phyloP scores from a whole-genome alignment of 2,888 invertebrate species.

The Lacanobia wlatinum region DNA sequence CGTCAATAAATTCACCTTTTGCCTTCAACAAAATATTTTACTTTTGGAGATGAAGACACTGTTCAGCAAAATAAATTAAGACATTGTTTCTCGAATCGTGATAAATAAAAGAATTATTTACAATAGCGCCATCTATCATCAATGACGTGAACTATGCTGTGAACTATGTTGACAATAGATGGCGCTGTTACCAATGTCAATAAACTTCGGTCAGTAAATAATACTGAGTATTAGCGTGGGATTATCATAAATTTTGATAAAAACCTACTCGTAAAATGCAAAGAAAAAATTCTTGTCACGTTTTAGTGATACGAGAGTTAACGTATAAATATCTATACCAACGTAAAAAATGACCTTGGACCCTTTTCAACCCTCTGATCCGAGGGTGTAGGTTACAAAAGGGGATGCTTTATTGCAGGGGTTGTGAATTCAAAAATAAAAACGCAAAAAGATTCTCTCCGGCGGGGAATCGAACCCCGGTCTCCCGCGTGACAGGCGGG shows the following conservation, averaged over 20 bases:
- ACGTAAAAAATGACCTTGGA: not conserved
- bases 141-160: not conserved
- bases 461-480: slow-evolving; percentile 72
- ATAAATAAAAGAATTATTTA: not conserved
- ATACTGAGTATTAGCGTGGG: not conserved
- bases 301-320: not conserved
- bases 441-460: slow-evolving; percentile 61
- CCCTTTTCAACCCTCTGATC: slow-evolving; percentile 3
- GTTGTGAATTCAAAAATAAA: not conserved
- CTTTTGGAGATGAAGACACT: no score
- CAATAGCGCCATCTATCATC: slow-evolving; percentile 33
- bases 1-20: no score
- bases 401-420: not conserved
- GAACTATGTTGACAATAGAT: slow-evolving; percentile 4
- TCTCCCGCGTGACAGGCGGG: slow-evolving; percentile 91
- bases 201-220: not conserved
- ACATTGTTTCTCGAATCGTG: no score
- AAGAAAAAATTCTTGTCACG: slow-evolving; percentile 2
- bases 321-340: not conserved
- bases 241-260: not conserved
- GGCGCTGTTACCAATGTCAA: slow-evolving; percentile 1
- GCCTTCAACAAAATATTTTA: no score
- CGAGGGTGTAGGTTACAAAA: not conserved
- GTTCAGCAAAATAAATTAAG: no score
- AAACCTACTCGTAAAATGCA: not conserved